Evolutionary conservation across 2,888 invertebrate genomes (phyloP).

Genomic region (Agrochola litura): DNA sequence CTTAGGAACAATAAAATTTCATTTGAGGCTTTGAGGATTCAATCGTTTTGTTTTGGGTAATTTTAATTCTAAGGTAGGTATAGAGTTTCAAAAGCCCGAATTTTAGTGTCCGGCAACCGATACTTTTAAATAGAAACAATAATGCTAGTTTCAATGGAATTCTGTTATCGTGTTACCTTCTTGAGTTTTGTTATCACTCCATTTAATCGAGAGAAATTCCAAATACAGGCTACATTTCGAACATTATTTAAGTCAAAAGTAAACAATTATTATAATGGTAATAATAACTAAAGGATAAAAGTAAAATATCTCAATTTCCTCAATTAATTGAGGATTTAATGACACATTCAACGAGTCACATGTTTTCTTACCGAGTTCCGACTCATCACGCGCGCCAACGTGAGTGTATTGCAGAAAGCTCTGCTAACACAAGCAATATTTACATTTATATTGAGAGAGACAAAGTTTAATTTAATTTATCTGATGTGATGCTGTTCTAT

Average conservation of each 20-base stretch:
- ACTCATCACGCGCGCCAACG: conserved; percentile 36
- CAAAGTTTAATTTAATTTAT: conserved; percentile 55
- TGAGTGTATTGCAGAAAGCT: conserved; percentile 26
- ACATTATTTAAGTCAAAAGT: neutral
- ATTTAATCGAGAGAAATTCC: neutral
- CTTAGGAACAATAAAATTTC: conserved; percentile 17
- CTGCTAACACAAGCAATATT: conserved; percentile 42
- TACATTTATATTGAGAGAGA: conserved; percentile 42
- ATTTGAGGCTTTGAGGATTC: neutral
- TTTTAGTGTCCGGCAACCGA: neutral
- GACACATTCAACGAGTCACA: conserved; percentile 47
- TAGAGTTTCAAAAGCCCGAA: neutral
- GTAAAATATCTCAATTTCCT: conserved; percentile 18
- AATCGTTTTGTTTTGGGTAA: conserved; percentile 7
- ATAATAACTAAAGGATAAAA: conserved; percentile 3
- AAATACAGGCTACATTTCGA: neutral
- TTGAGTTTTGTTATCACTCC: neutral
- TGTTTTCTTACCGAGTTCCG: conserved; percentile 43
- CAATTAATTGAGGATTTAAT: conserved; percentile 7
- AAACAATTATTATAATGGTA: neutral
- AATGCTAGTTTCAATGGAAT: neutral
- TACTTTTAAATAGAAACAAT: neutral
- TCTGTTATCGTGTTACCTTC: neutral
- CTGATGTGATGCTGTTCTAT: conserved; percentile 31
- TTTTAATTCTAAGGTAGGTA: too few species aligned